These are phyloP conservation scores for Parus major DNA, from an alignment of 2,113 vertebrate species.

Conservation along the genomic window DNA sequence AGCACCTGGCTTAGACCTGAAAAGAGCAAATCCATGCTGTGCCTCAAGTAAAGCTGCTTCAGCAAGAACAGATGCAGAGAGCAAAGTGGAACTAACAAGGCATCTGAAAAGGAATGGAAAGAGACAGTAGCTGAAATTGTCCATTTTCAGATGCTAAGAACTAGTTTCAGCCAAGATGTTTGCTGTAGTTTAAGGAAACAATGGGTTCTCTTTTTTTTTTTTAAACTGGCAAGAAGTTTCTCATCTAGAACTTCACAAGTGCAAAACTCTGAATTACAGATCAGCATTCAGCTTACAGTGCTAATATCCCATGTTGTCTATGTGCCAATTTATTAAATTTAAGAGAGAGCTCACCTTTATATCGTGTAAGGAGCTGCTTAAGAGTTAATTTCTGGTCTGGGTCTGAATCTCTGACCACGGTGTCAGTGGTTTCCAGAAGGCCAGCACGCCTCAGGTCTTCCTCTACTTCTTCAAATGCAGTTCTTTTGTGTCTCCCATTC, in stretches of 20 bases:
- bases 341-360: slow-evolving; percentile 78
- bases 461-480: slow-evolving; percentile 81
- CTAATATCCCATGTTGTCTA: neutral
- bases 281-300: neutral
- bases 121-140: neutral
- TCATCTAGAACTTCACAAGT: neutral
- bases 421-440: slow-evolving; percentile 71
- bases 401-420: slow-evolving; percentile 82
- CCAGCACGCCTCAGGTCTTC: slow-evolving; percentile 83
- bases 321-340: neutral
- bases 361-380: slow-evolving; percentile 86
- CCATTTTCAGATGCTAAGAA: neutral
- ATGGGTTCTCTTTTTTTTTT: neutral
- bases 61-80: neutral
- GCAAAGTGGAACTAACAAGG: neutral
- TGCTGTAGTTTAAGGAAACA: neutral
- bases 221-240: neutral
- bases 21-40: neutral
- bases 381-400: slow-evolving; percentile 91
- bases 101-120: neutral
- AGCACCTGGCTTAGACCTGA: neutral
- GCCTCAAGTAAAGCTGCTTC: neutral
- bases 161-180: neutral
- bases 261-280: neutral
- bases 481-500: slow-evolving; percentile 71